phyloP scores from a whole-genome alignment of 2,888 invertebrate species.

The Drosophila falleni region DNA sequence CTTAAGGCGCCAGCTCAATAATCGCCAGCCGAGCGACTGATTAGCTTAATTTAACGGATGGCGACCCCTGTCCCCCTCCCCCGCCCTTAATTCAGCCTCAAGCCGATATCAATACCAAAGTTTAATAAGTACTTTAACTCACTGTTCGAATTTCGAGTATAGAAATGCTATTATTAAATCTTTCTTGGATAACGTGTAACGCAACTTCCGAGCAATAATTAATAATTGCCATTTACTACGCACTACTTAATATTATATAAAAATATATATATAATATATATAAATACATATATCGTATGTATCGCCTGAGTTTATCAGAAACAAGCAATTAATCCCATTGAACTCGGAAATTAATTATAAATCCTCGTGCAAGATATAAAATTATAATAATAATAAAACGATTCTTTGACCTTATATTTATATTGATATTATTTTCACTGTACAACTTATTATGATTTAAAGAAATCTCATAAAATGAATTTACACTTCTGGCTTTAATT shows the following conservation, averaged over 20 bases:
- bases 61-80: conserved; percentile 13
- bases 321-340: conserved; percentile 6
- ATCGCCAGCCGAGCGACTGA: conserved; percentile 75
- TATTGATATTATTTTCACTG: not conserved
- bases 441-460: not conserved
- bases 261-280: conserved; percentile 1
- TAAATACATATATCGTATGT: not conserved
- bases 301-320: conserved; percentile 4
- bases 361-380: not conserved
- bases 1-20: conserved; percentile 50
- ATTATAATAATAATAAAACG: not conserved
- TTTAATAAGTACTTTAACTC: conserved; percentile 20
- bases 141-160: not conserved
- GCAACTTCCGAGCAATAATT: conserved; percentile 7
- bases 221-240: conserved; percentile 27
- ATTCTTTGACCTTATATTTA: not conserved
- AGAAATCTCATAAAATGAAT: not conserved
- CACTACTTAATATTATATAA: conserved; percentile 8
- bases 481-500: no score
- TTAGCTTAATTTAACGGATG: conserved; percentile 75
- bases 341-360: not conserved
- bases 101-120: conserved; percentile 31
- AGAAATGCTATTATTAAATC: conserved; percentile 6
- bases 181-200: conserved; percentile 20
- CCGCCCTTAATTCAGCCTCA: not conserved